Base-by-base conservation (phyloP, 2,113 vertebrate species). In the Oreochromis niloticus region DNA sequence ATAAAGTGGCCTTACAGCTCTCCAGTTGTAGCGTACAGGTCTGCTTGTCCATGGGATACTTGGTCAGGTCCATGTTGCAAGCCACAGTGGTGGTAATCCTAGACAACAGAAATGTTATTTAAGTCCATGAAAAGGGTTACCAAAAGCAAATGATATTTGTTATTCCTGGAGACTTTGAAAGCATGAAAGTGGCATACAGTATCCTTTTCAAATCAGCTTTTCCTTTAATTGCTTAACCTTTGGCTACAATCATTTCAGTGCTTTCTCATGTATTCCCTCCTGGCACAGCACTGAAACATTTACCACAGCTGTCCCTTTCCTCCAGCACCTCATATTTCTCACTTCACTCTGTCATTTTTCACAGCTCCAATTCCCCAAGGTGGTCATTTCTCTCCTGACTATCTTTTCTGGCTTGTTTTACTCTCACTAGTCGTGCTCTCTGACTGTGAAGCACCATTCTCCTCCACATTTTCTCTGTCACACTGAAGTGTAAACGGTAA, bases 11-110 rank as follows among this genome's bases (percentile, higher is more conserved):
- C 97, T 98, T 96, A 98, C 98, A 98, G 96, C 97, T 98, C 96
- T 98, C 98, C 87, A 98, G 97, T 96, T 98, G 97, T 56, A 98
- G 94, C 13, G 97, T 98, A 94, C 97, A 98, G 0, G 95, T 98
- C 96, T 98, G 97, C 87, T 97, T 98, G 95, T 98, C 97, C 97
- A 98, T 98, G 2, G 98, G 98, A 63, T 98, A 98, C 92, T 98
- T 98, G 57, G 97, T 98, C 89, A 98, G 95, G 87, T 98, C 98
- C 98, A 98, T 98, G 93, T 97, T 98, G 94, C 97, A 98, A 9
- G 97, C 96, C 93, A 98, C 97, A 6, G 97, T 98, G 46, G 97
- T 96, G 16, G 97, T 98, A 88, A 98, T 97, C 96, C 97, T 98
- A 12, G 12, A 85, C 82, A 85, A 80, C 2, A 85, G 22, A 90